These are phyloP conservation scores for Elegia similella DNA, from an alignment of 2,888 invertebrate species.

Conservation along the genomic window DNA sequence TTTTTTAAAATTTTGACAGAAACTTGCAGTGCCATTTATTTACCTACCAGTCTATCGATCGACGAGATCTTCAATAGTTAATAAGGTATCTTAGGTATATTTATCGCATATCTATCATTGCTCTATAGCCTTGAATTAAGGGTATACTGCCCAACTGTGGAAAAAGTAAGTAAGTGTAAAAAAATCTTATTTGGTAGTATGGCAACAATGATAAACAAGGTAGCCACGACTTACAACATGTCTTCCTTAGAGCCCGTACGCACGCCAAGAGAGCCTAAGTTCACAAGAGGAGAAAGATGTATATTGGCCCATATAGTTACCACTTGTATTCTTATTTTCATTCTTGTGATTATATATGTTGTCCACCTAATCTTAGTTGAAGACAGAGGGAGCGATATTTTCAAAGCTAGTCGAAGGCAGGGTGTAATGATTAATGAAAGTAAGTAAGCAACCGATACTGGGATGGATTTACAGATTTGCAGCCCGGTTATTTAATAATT, in stretches of 20 bases:
- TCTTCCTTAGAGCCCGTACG: not conserved
- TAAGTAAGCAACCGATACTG: conserved; percentile 1
- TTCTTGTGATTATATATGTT: conserved; percentile 42
- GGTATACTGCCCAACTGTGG: too few relatives aligned
- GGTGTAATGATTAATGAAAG: conserved; percentile 25
- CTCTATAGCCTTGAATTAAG: too few relatives aligned
- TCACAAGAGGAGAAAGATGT: conserved; percentile 66
- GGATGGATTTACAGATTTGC: too few relatives aligned
- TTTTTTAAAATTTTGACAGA: not conserved
- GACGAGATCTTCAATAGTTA: too few relatives aligned
- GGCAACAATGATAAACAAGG: not conserved
- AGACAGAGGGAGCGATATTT: conserved; percentile 37
- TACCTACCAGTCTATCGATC: too few relatives aligned
- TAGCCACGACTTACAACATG: conserved; percentile 5
- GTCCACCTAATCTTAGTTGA: conserved; percentile 46
- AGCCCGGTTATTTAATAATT: too few relatives aligned
- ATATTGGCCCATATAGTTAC: conserved; percentile 49
- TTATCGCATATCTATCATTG: too few relatives aligned
- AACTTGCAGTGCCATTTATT: not conserved
- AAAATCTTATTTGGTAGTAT: not conserved
- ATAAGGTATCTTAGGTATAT: too few relatives aligned
- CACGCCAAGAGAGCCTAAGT: conserved; percentile 34
- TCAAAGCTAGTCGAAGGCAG: conserved; percentile 33
- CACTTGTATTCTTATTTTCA: conserved; percentile 44
- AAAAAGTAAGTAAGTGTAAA: too few relatives aligned